phyloP scores from a whole-genome alignment of 2,113 vertebrate genomes.

The Irena cyanogastra region DNA sequence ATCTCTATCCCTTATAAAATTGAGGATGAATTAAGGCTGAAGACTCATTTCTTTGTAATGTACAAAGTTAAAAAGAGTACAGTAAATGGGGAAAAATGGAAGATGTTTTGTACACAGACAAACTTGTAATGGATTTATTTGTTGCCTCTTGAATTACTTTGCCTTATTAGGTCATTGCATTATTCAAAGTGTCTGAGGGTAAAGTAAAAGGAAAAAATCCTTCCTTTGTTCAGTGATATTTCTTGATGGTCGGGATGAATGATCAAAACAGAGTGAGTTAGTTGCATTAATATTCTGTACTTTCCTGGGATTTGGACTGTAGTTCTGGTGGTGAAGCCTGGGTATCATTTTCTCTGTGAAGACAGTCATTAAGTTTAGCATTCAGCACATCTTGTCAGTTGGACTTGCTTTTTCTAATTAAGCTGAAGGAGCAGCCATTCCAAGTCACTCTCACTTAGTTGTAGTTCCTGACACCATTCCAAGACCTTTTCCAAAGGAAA shows the following conservation, averaged over 20 bases:
- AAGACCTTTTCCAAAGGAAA: background rate
- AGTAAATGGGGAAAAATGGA: background rate
- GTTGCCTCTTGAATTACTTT: background rate
- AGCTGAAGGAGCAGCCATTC: background rate
- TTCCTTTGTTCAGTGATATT: background rate
- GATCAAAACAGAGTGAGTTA: background rate
- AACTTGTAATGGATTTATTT: background rate
- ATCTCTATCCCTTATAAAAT: background rate
- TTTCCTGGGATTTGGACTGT: background rate
- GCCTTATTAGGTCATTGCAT: background rate
- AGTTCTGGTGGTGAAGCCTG: background rate
- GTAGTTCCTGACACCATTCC: background rate
- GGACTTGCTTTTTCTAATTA: background rate
- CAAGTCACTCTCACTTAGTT: background rate
- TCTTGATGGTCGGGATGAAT: background rate
- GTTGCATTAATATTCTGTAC: background rate
- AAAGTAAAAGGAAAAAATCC: background rate
- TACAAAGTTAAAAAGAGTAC: background rate
- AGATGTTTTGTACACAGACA: background rate
- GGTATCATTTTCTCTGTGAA: background rate
- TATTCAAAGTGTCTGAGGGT: background rate
- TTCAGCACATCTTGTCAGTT: background rate
- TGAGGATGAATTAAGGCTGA: background rate
- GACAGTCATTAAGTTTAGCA: background rate
- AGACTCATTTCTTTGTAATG: background rate